Percentiles rank a stretch among this genome's conserved stretches.
These are phyloP conservation scores for Nothocercus julius DNA, from an alignment of 2,113 vertebrate genomes.

Conservation along the genomic window DNA sequence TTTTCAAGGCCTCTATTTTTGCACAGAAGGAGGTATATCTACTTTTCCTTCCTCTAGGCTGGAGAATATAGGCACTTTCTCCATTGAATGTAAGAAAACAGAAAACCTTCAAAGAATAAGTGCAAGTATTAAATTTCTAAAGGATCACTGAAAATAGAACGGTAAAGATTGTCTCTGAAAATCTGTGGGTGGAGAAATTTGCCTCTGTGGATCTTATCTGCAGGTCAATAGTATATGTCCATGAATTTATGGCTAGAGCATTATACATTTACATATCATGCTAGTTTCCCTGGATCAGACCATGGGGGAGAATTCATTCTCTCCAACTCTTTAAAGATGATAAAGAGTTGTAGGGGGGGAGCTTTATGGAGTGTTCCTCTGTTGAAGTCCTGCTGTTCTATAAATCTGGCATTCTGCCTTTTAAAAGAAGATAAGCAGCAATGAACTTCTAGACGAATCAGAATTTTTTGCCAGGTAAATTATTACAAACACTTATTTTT, in stretches of 20 bases:
- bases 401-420: neutral
- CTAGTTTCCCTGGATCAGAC: neutral
- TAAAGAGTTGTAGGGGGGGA: neutral
- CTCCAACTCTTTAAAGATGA: neutral
- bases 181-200: neutral
- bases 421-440: neutral
- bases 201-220: neutral
- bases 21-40: neutral
- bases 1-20: neutral
- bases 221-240: neutral
- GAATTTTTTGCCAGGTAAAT: neutral
- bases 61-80: neutral
- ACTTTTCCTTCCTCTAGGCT: neutral
- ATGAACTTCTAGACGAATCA: neutral
- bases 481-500: neutral
- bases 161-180: neutral
- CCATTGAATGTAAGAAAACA: neutral
- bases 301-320: neutral
- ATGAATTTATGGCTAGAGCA: neutral
- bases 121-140: neutral
- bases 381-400: neutral
- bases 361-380: neutral
- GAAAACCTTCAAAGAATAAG: neutral
- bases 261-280: accelerated
- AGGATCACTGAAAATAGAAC: neutral